These are phyloP conservation scores for Montipora sp. DNA, from an alignment of 64 coral and sea anemone genomes.

Conservation along the genomic window DNA sequence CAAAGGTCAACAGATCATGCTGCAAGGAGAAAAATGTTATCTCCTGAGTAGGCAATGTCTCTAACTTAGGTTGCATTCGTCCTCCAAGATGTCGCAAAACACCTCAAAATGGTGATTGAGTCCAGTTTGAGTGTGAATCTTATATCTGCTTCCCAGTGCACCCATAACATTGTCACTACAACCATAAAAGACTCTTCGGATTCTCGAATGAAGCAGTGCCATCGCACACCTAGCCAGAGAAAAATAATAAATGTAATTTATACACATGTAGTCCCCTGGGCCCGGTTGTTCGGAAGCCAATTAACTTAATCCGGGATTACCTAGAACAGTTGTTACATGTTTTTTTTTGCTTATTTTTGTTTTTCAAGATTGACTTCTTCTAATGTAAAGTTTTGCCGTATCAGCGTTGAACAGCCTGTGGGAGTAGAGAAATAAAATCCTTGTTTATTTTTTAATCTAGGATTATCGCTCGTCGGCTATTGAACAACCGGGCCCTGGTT, in stretches of 20 bases:
- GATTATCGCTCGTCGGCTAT: too few relatives aligned
- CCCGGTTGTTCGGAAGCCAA: too few relatives aligned
- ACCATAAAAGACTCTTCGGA: constrained; percentile 89
- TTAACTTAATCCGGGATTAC: too few relatives aligned
- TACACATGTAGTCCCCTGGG: too few relatives aligned
- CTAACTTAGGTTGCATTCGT: constrained; percentile 27
- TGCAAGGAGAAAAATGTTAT: not conserved
- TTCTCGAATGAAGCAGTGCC: constrained; percentile 92
- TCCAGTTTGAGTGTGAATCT: constrained; percentile 79
- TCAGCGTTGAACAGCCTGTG: too few relatives aligned
- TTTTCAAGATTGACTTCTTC: too few relatives aligned
- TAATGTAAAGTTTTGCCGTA: too few relatives aligned
- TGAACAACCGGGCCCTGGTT: too few relatives aligned
- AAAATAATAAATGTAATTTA: not conserved
- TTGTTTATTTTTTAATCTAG: too few relatives aligned
- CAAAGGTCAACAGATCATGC: not conserved
- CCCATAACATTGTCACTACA: constrained; percentile 48
- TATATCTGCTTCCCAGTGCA: constrained; percentile 89
- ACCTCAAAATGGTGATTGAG: constrained; percentile 99
- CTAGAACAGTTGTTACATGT: too few relatives aligned
- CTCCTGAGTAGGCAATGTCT: not conserved
- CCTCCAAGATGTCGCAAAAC: constrained; percentile 76
- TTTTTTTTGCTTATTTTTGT: too few relatives aligned
- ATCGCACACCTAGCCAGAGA: constrained; percentile 89
- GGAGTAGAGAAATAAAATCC: too few relatives aligned